These are phyloP conservation scores for Silurus lanzhouensis DNA, from an alignment of 2,797 vertebrate genomes.

Conservation along the genomic window DNA sequence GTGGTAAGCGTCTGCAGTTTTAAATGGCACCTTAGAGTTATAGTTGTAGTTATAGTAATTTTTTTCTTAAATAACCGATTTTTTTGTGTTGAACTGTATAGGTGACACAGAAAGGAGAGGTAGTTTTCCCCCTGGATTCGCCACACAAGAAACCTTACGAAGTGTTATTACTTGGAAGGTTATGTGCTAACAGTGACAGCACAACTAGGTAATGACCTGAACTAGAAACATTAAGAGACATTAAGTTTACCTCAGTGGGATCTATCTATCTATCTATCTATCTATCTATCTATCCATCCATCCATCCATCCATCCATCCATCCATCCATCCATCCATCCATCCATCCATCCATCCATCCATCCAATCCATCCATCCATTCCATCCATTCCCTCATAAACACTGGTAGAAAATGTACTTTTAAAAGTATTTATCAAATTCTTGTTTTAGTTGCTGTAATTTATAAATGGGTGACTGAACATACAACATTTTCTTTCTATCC, in stretches of 20 bases:
- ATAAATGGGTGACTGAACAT: background rate
- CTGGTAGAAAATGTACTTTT: background rate
- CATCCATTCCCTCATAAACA: background rate
- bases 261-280: no score
- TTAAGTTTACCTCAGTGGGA: no score
- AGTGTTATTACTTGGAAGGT: constrained; percentile 84
- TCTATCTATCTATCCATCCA: no score
- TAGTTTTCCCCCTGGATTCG: constrained; percentile 93
- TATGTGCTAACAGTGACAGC: constrained; percentile 51
- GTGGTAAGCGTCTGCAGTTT: background rate
- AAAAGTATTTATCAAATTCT: background rate
- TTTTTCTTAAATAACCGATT: background rate
- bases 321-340: background rate
- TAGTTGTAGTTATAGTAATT: background rate
- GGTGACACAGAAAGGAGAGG: constrained; percentile 88
- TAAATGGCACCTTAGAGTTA: background rate
- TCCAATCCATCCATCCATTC: background rate
- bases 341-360: no score
- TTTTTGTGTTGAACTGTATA: constrained; percentile 55
- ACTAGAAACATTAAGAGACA: background rate
- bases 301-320: no score
- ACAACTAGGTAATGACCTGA: constrained; percentile 28
- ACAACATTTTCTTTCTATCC: no score
- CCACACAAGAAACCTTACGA: constrained; percentile 96
- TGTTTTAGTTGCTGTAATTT: background rate